Conservation (phyloP, 2,888 invertebrate species). For the Bruchidius siliquastri region DNA sequence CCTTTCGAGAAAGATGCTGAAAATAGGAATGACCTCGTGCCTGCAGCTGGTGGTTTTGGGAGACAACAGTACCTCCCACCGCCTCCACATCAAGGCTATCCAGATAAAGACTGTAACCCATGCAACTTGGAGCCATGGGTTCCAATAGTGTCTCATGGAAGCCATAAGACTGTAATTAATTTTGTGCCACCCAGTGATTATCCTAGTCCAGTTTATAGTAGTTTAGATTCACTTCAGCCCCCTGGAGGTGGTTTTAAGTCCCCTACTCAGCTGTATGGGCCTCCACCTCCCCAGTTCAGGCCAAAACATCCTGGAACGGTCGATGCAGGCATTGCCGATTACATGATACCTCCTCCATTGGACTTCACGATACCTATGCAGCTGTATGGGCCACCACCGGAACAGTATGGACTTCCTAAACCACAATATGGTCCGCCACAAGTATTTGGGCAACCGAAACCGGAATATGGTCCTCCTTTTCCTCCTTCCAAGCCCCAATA, state of each 20-base stretch:
- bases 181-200: conserved; percentile 32
- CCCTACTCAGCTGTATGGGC: conserved; percentile 7
- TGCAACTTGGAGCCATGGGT: conserved; percentile 81
- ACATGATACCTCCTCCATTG: conserved; percentile 24
- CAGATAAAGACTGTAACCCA: conserved; percentile 59
- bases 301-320: conserved; percentile 1
- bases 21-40: conserved; percentile 18
- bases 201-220: conserved; percentile 19
- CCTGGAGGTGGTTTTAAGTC: conserved; percentile 8
- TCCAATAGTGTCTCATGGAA: conserved; percentile 57
- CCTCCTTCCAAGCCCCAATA: conserved; percentile 16
- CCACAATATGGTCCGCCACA: conserved; percentile 16
- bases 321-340: conserved; percentile 18
- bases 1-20: conserved; percentile 35
- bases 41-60: conserved; percentile 22
- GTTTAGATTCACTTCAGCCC: conserved; percentile 12
- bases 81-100: conserved; percentile 17
- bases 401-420: conserved; percentile 20
- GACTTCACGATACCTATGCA: conserved; percentile 14
- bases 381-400: conserved; percentile 21
- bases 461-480: conserved; percentile 26
- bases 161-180: conserved; percentile 34
- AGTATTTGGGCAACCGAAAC: conserved; percentile 28
- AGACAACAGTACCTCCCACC: conserved; percentile 32
- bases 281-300: conserved; percentile 12